phyloP scores from a whole-genome alignment of 2,113 vertebrate species.

The Phoenicopterus ruber region DNA sequence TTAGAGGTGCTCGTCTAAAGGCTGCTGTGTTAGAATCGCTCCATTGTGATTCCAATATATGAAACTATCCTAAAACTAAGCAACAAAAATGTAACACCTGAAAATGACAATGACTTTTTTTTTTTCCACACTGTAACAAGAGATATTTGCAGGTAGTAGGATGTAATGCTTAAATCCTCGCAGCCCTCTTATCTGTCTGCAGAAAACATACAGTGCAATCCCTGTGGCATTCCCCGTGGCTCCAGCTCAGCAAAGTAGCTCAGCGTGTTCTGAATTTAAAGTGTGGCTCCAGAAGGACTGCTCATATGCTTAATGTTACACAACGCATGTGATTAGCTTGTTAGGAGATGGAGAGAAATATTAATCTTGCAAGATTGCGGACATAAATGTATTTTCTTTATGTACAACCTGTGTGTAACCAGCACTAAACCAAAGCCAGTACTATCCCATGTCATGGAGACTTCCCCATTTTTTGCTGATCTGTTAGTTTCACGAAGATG shows the following conservation, averaged over 20 bases:
- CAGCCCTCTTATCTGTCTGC: background rate
- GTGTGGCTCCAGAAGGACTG: background rate
- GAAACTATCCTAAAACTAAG: background rate
- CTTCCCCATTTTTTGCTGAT: background rate
- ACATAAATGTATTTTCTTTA: background rate
- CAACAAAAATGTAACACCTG: background rate
- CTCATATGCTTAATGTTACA: background rate
- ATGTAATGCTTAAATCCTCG: background rate
- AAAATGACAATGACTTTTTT: background rate
- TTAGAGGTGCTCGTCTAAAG: background rate
- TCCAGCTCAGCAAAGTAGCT: background rate
- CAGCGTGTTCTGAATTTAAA: slow-evolving; percentile 42
- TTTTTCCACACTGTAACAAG: accelerated
- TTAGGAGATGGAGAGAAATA: background rate
- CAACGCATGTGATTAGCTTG: background rate
- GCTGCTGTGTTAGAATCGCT: background rate
- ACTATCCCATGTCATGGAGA: background rate
- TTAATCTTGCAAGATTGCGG: background rate
- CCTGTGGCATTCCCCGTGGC: background rate
- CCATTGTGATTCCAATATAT: background rate
- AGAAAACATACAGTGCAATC: background rate
- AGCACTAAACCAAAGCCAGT: background rate
- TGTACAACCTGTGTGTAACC: background rate
- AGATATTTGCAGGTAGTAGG: background rate
- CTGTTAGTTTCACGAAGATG: background rate